Evolutionary conservation across 1,140 invertebrate species (phyloP).

Genomic region (Trachelipus rathkii): DNA sequence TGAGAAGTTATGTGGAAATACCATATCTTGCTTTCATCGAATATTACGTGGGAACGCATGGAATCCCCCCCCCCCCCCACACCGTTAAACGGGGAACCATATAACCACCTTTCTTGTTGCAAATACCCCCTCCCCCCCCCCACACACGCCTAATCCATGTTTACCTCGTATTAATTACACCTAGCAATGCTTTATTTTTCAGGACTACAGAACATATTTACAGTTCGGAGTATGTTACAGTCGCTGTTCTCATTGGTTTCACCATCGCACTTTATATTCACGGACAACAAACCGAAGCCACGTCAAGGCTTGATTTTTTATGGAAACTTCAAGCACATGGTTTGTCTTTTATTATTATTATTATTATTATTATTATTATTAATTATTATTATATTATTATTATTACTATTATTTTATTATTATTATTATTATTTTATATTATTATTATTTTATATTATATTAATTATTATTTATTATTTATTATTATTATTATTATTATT

Average conservation of each 20-base stretch:
- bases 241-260: constrained; percentile 63
- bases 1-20: neutral
- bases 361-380: neutral
- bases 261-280: constrained; percentile 73
- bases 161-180: neutral
- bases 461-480: too few relatives aligned
- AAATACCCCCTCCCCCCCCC: too few relatives aligned
- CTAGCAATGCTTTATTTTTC: neutral
- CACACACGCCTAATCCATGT: too few relatives aligned
- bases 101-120: too few relatives aligned
- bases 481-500: too few relatives aligned
- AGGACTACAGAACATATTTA: constrained; percentile 11
- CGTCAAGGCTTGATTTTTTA: constrained; percentile 80
- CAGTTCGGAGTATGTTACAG: constrained; percentile 52
- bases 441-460: too few relatives aligned
- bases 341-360: constrained; percentile 48
- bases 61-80: too few relatives aligned
- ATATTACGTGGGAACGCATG: neutral
- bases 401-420: too few relatives aligned
- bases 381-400: neutral
- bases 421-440: too few relatives aligned
- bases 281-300: constrained; percentile 82
- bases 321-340: constrained; percentile 89
- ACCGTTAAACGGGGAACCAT: too few relatives aligned
- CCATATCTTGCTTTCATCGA: neutral